phyloP scores from a whole-genome alignment of 2,888 invertebrate genomes.

The Ernsta delagoae region DNA sequence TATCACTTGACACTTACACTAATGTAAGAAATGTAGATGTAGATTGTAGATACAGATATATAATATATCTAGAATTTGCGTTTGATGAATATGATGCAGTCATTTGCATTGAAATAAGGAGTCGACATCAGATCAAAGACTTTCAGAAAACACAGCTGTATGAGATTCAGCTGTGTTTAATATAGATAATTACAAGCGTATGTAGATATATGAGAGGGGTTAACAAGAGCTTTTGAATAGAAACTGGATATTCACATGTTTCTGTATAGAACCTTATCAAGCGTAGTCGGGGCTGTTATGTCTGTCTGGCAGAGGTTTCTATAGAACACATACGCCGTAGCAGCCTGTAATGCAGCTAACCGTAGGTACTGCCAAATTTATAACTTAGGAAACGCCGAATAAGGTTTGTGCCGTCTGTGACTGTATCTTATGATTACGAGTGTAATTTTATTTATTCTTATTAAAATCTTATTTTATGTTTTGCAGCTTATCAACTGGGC shows the following conservation, averaged over 20 bases:
- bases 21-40: conserved; percentile 76
- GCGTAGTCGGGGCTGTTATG: conserved; percentile 7
- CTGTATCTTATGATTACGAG: conserved; percentile 11
- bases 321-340: conserved; percentile 23
- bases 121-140: too few relatives aligned
- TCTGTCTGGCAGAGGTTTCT: conserved; percentile 24
- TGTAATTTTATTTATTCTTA: too few relatives aligned
- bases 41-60: too few relatives aligned
- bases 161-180: background rate
- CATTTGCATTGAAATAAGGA: too few relatives aligned
- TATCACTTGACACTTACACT: conserved; percentile 81
- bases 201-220: background rate
- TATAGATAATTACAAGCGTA: conserved; percentile 4
- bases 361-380: conserved; percentile 26
- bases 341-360: conserved; percentile 22
- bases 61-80: too few relatives aligned
- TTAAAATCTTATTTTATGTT: too few relatives aligned
- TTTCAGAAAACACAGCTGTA: background rate
- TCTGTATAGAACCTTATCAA: background rate
- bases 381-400: conserved; percentile 19
- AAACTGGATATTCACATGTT: background rate
- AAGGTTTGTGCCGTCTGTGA: conserved; percentile 13
- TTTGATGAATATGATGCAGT: too few relatives aligned
- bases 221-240: conserved; percentile 11
- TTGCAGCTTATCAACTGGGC: conserved; percentile 83